These are phyloP conservation scores for Pelagia noctiluca DNA, from an alignment of 30 jellyfish, hydroid and myxozoan species.

Conservation along the genomic window DNA sequence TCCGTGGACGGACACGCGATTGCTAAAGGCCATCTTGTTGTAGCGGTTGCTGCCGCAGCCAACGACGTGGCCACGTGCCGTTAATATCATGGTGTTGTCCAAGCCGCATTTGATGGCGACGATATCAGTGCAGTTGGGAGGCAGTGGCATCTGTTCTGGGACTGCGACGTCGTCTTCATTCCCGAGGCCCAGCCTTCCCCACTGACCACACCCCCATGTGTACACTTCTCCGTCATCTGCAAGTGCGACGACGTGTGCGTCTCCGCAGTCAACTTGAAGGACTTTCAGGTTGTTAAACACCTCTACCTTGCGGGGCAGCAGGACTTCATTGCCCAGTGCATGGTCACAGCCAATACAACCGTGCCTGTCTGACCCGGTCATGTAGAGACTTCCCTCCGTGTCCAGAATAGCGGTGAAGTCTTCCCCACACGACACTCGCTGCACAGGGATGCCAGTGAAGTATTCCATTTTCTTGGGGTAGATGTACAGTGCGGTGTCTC, in stretches of 20 bases:
- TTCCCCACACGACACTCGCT: constrained; percentile 90
- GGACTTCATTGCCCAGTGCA: constrained; percentile 65
- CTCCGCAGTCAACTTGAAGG: constrained; percentile 85
- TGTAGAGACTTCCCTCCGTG: constrained; percentile 70
- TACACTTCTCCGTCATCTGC: constrained; percentile 78
- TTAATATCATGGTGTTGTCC: constrained; percentile 81
- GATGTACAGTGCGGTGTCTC: constrained; percentile 84
- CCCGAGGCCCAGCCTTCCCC: constrained; percentile 91
- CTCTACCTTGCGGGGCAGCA: constrained; percentile 81
- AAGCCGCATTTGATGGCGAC: constrained; percentile 80
- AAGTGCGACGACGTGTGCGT: constrained; percentile 90
- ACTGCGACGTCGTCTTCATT: constrained; percentile 70
- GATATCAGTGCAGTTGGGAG: constrained; percentile 66
- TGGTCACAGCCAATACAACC: constrained; percentile 90
- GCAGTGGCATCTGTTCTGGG: constrained; percentile 82
- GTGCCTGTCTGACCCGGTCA: constrained; percentile 82
- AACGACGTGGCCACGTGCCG: constrained; percentile 77
- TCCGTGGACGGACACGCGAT: constrained; percentile 62
- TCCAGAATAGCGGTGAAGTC: constrained; percentile 85
- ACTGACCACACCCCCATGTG: constrained; percentile 96
- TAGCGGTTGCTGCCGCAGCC: constrained; percentile 83
- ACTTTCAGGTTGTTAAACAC: constrained; percentile 32
- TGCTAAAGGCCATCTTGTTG: constrained; percentile 86
- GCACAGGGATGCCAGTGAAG: constrained; percentile 87
- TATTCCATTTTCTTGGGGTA: constrained; percentile 83